Percentiles rank a stretch among this genome's conserved stretches.
phyloP scores from a whole-genome alignment of 2,888 invertebrate genomes.

The Xanthorhoe designata region DNA sequence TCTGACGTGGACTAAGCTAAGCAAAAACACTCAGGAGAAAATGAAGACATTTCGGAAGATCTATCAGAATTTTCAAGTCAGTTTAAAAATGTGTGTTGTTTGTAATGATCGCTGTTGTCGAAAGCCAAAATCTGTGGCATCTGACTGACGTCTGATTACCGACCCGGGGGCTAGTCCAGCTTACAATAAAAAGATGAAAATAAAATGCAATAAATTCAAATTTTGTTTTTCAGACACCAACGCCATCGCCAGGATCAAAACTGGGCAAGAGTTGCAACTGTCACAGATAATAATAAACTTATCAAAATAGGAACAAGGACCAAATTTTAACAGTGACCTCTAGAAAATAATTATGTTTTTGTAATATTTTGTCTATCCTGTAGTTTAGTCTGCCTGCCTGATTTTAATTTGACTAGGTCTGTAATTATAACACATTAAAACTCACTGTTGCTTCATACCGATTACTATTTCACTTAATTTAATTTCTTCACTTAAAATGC shows the following conservation, averaged over 20 bases:
- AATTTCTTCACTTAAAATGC: conserved; percentile 70
- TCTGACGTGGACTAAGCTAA: conserved; percentile 58
- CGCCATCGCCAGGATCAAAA: conserved; percentile 2
- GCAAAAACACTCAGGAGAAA: conserved; percentile 49
- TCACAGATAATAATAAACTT: conserved; percentile 4
- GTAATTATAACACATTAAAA: neutral
- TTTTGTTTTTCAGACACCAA: conserved; percentile 14
- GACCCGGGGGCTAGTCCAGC: too few species aligned
- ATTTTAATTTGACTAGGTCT: too few species aligned
- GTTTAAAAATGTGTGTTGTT: conserved; percentile 33
- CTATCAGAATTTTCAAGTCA: conserved; percentile 40
- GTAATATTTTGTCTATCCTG: too few species aligned
- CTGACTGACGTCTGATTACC: too few species aligned
- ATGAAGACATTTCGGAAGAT: conserved; percentile 50
- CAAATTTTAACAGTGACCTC: too few species aligned
- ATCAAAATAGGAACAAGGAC: neutral
- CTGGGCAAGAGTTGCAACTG: conserved; percentile 17
- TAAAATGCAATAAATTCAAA: neutral
- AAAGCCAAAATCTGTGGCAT: too few species aligned
- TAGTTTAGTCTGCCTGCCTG: too few species aligned
- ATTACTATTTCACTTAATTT: conserved; percentile 18
- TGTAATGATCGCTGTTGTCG: too few species aligned
- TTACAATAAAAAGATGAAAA: too few species aligned
- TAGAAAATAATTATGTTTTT: too few species aligned
- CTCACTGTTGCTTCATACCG: conserved; percentile 12